Conservation (phyloP, 64 coral and sea anemone genomes). For the Stichodactyla helianthus region DNA sequence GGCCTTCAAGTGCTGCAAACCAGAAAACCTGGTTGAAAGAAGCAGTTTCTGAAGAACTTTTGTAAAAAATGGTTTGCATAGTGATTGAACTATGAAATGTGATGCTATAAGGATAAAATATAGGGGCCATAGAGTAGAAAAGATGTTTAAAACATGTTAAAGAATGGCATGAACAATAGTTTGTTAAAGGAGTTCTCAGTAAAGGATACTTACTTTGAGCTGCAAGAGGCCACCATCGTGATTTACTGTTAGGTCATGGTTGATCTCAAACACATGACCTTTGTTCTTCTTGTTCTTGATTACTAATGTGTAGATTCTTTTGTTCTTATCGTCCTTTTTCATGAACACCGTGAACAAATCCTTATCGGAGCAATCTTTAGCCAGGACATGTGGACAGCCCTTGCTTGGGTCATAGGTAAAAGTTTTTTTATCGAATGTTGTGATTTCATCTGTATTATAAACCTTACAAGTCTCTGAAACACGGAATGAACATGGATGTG, state of each 20-base stretch:
- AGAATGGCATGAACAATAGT: too few species aligned
- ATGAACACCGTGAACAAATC: slow-evolving; percentile 47
- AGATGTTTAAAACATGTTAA: too few species aligned
- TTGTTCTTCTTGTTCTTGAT: slow-evolving; percentile 19
- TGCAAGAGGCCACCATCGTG: slow-evolving; percentile 5
- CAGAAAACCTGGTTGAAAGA: too few species aligned
- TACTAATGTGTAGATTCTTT: slow-evolving; percentile 17
- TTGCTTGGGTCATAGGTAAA: slow-evolving; percentile 21
- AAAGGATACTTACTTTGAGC: slow-evolving; percentile 21
- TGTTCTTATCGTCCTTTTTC: slow-evolving; percentile 6
- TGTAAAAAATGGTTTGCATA: too few species aligned
- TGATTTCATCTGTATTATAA: background rate
- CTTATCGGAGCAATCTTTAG: slow-evolving; percentile 45
- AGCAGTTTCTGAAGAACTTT: too few species aligned
- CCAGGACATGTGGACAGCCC: slow-evolving; percentile 39
- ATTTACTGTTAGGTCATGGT: background rate
- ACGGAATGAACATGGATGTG: background rate
- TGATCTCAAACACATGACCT: slow-evolving; percentile 34
- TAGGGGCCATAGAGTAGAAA: too few species aligned
- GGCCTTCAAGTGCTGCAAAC: too few species aligned
- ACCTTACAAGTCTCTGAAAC: slow-evolving; percentile 12
- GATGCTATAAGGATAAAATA: too few species aligned
- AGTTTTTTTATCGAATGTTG: slow-evolving; percentile 29
- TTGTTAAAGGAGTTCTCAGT: too few species aligned
- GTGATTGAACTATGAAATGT: too few species aligned